phyloP scores from a whole-genome alignment of 2,797 vertebrate genomes.

The Aulostomus chinensis region DNA sequence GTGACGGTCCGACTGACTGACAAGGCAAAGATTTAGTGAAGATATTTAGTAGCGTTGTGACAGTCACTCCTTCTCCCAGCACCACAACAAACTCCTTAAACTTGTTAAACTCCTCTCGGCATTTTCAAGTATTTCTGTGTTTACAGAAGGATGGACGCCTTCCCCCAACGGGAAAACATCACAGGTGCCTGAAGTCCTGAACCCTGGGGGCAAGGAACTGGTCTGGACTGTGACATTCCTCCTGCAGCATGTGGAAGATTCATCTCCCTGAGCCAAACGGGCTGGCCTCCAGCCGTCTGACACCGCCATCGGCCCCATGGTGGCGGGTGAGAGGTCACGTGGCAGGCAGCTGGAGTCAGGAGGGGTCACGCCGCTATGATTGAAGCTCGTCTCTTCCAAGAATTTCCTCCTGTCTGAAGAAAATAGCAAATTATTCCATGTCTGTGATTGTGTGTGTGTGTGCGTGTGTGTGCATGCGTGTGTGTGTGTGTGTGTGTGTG shows the following conservation, averaged over 20 bases:
- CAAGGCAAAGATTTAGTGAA: too few species aligned
- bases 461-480: neutral
- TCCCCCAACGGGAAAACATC: too few species aligned
- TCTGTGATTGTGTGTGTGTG: neutral
- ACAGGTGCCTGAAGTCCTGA: conserved; percentile 63
- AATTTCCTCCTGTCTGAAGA: conserved; percentile 20
- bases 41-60: too few species aligned
- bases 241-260: conserved; percentile 55
- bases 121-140: too few species aligned
- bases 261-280: conserved; percentile 43
- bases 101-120: too few species aligned
- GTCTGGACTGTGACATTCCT: conserved; percentile 60
- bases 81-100: too few species aligned
- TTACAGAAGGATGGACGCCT: too few species aligned
- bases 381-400: conserved; percentile 13
- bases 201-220: conserved; percentile 24
- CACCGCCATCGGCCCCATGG: conserved; percentile 19
- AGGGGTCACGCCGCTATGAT: conserved; percentile 11
- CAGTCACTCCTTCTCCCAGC: too few species aligned
- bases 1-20: too few species aligned
- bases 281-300: conserved; percentile 24
- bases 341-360: conserved; percentile 40
- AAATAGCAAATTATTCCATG: neutral
- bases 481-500: neutral
- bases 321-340: conserved; percentile 37